Base-by-base conservation (phyloP, 30 jellyfish, hydroid and myxozoan species). In the Aurelia coerulea region DNA sequence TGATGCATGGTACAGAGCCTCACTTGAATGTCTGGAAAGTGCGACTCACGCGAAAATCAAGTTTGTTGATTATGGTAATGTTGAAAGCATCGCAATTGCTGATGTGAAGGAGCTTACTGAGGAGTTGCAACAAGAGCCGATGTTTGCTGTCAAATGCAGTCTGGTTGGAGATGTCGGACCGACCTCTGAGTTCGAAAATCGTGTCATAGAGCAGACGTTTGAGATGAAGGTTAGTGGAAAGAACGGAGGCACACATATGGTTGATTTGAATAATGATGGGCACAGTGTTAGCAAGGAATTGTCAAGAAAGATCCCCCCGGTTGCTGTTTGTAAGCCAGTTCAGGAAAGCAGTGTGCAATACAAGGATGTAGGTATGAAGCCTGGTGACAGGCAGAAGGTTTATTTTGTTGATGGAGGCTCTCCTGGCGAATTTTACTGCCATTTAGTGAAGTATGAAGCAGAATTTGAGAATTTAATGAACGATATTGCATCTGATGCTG, bases 11-110 rank as follows among this genome's bases (percentile, higher is more conserved):
- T 84, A 84, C 74, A 41, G 93, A 6, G 93, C 78, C 1, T 33
- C 29, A 6, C 34, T 84, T 10, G 46, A 23, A 54, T 60, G 88
- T 39, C 79, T 84, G 23, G 62, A 56, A 17, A 78, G 75, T 35
- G 32, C 68, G 18, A 62, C 51, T 17, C 62, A 72, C 59, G 79
- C 62, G 74, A 78, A 58, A 62, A 58, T 88, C 42, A 58, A 29
- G 53, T 85, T 50, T 79, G 88, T 90, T 68, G 98, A 91, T 62
- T 91, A 68, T 76, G 98, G 95, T 13, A 86, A 91, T 88, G 88
- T 58, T 42, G 94, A 67, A 29, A 85, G 46, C 15, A 90, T 91
- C 18, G n/a, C 90, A 5, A 71, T 56, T 14, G 46, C 87, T 2
- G 91, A 90, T 60, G 42, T 74, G 32, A 72, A 85, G 56, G 90